Percentiles rank a stretch among this genome's conserved stretches.
Conservation (phyloP, 2,113 vertebrate species). For the Dissostichus mawsoni region DNA sequence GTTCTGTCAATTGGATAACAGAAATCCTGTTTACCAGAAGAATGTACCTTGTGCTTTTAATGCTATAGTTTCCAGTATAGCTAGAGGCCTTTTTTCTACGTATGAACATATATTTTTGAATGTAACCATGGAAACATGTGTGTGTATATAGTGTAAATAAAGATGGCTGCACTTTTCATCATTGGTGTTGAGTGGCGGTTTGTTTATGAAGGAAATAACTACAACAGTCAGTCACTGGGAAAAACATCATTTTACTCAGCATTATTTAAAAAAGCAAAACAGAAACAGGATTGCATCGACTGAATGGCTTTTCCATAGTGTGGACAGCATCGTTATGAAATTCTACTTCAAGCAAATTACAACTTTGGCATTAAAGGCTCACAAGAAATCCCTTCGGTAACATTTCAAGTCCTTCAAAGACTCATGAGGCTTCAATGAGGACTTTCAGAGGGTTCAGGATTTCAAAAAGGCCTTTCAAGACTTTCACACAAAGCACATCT, state of each 20-base stretch:
- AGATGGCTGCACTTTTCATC: constrained; percentile 62
- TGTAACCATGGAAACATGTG: constrained; percentile 66
- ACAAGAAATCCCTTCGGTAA: constrained; percentile 30
- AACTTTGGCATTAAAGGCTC: constrained; percentile 44
- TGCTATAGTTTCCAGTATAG: not conserved
- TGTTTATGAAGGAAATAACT: not conserved
- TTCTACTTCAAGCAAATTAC: constrained; percentile 23
- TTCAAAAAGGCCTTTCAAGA: not conserved
- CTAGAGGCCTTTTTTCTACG: constrained; percentile 34
- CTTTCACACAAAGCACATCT: not conserved
- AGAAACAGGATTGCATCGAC: constrained; percentile 26
- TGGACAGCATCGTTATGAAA: constrained; percentile 20
- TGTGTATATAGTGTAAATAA: constrained; percentile 82
- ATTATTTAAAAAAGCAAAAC: constrained; percentile 43
- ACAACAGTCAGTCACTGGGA: not conserved
- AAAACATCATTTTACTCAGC: constrained; percentile 53
- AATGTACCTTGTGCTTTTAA: constrained; percentile 52
- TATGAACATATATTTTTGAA: constrained; percentile 62
- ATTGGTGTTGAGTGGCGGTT: not conserved
- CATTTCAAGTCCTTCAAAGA: not conserved
- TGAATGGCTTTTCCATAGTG: constrained; percentile 24
- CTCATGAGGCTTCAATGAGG: not conserved
- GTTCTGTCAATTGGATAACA: not conserved
- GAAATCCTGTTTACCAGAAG: constrained; percentile 15
- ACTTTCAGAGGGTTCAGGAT: not conserved